phyloP scores from a whole-genome alignment of 2,888 invertebrate genomes.

The Epirrita christyi region DNA sequence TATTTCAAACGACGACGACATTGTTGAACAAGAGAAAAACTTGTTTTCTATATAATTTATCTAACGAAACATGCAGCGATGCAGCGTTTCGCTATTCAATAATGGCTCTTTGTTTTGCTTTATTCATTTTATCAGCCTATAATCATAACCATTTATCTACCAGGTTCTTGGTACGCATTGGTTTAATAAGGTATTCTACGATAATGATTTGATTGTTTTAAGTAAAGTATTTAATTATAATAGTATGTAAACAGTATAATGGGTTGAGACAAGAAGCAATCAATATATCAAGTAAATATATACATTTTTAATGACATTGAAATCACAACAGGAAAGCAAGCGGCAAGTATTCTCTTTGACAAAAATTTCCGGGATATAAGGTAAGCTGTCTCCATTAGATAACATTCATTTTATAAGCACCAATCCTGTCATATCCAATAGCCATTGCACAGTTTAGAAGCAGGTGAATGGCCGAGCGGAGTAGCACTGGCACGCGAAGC shows the following conservation, averaged over 20 bases:
- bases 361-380: background rate
- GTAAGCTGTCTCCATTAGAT: conserved; percentile 2
- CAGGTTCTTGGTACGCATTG: too few species aligned
- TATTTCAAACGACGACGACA: conserved; percentile 6
- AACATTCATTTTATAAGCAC: conserved; percentile 18
- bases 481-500: conserved; percentile 52
- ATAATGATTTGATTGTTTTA: too few species aligned
- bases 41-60: conserved; percentile 3
- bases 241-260: too few species aligned
- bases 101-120: background rate
- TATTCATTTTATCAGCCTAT: background rate
- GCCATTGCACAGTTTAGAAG: conserved; percentile 39
- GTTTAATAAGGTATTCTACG: too few species aligned
- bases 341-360: too few species aligned
- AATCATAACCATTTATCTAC: too few species aligned
- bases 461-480: conserved; percentile 65
- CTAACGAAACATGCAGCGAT: background rate
- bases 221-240: too few species aligned
- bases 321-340: too few species aligned
- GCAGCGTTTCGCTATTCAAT: background rate
- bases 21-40: conserved; percentile 3
- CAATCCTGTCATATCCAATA: conserved; percentile 38
- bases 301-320: too few species aligned
- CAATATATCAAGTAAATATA: too few species aligned
- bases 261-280: too few species aligned